These are phyloP conservation scores for Luidia sarsii DNA, from an alignment of 53 echinoderm and acorn worm genomes.

Conservation along the genomic window DNA sequence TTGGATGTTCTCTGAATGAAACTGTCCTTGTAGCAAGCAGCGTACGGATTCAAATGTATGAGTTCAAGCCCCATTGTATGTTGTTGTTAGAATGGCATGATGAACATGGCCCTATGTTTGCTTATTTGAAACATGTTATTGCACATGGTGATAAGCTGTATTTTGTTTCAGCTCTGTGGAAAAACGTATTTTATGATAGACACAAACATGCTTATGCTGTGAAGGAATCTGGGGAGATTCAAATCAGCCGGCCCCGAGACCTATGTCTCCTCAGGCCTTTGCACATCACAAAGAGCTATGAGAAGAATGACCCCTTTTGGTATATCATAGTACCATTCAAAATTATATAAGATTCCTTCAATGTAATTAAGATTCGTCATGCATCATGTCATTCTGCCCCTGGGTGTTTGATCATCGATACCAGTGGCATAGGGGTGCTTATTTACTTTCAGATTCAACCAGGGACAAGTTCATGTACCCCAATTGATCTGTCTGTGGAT, in stretches of 20 bases:
- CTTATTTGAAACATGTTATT: too few species aligned
- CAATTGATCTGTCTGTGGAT: too few species aligned
- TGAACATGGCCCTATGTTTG: slow-evolving; percentile 46
- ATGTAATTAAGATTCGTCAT: too few species aligned
- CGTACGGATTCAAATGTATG: slow-evolving; percentile 32
- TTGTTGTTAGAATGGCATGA: slow-evolving; percentile 32
- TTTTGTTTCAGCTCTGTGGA: slow-evolving; percentile 22
- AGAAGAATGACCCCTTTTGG: slow-evolving; percentile 18
- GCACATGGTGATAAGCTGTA: not conserved
- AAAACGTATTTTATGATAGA: slow-evolving; percentile 34
- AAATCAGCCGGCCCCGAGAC: slow-evolving; percentile 10
- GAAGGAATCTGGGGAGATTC: slow-evolving; percentile 14
- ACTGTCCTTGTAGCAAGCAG: not conserved
- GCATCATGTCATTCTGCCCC: too few species aligned
- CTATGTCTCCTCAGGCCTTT: slow-evolving; percentile 8
- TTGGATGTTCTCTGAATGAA: slow-evolving; percentile 20
- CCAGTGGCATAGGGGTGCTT: too few species aligned
- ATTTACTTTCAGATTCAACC: too few species aligned
- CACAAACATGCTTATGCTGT: too few species aligned
- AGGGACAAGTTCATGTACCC: too few species aligned
- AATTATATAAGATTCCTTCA: slow-evolving; percentile 8
- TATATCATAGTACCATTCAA: slow-evolving; percentile 46
- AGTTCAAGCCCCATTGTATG: slow-evolving; percentile 33
- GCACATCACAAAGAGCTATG: slow-evolving; percentile 40
- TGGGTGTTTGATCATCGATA: too few species aligned